Conservation (phyloP, 2,888 invertebrate species). For the Agonopterix arenella region DNA sequence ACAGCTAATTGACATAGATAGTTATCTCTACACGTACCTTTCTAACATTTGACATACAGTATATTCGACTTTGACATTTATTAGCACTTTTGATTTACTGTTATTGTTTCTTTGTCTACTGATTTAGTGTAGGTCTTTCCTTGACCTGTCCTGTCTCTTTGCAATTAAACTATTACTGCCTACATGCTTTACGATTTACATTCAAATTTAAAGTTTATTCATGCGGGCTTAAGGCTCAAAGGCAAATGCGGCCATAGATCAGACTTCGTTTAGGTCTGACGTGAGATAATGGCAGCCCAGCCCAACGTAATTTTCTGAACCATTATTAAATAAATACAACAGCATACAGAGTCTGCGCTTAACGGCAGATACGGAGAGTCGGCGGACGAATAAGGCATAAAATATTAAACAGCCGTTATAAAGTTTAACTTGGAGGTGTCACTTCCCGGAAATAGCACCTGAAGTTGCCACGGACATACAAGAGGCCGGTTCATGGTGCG, state of each 20-base stretch:
- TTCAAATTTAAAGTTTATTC: background rate
- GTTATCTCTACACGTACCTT: conserved; percentile 19
- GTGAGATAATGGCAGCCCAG: conserved; percentile 17
- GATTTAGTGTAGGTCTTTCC: conserved; percentile 27
- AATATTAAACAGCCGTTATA: conserved; percentile 22
- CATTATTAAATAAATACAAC: conserved; percentile 26
- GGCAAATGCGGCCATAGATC: conserved; percentile 7
- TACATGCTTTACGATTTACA: conserved; percentile 2
- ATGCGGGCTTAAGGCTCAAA: background rate
- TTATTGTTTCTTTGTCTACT: conserved; percentile 40
- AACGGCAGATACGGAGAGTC: conserved; percentile 20
- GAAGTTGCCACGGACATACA: conserved; percentile 12
- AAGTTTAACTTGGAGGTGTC: conserved; percentile 28
- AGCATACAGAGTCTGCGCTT: conserved; percentile 15
- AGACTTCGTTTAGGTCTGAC: conserved; percentile 22
- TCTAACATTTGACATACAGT: conserved; percentile 6
- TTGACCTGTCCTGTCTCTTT: conserved; percentile 30
- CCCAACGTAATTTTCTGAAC: conserved; percentile 17
- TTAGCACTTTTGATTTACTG: conserved; percentile 16
- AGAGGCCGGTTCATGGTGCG: conserved; percentile 20
- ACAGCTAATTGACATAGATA: conserved; percentile 42
- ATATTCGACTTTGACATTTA: conserved; percentile 44
- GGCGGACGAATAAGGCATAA: conserved; percentile 12
- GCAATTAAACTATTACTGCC: conserved; percentile 8
- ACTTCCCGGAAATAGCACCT: conserved; percentile 48